Evolutionary conservation across 2,113 vertebrate genomes (phyloP).

Genomic region (Calidris pugnax): DNA sequence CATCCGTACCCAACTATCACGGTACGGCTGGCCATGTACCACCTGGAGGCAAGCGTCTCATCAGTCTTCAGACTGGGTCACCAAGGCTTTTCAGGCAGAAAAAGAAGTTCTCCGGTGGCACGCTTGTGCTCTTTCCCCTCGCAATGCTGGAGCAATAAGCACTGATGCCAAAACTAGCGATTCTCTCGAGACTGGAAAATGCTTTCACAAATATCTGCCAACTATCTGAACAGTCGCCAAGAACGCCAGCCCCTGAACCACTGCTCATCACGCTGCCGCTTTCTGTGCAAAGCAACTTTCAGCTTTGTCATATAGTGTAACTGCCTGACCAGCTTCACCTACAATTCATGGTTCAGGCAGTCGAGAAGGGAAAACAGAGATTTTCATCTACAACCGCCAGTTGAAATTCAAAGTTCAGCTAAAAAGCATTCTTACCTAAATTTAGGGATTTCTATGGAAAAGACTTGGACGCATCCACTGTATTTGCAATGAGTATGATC

Average conservation of each 20-base stretch:
- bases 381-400: not conserved
- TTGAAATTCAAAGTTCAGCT: not conserved
- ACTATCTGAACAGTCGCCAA: not conserved
- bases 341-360: not conserved
- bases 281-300: not conserved
- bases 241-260: not conserved
- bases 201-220: not conserved
- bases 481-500: not conserved
- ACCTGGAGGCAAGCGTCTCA: not conserved
- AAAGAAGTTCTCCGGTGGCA: not conserved
- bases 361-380: not conserved
- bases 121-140: not conserved
- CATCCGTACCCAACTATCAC: not conserved
- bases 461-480: not conserved
- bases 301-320: not conserved
- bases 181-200: not conserved
- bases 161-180: not conserved
- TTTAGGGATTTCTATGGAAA: not conserved
- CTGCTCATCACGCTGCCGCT: not conserved
- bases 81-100: not conserved
- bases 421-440: not conserved
- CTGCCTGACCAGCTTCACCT: not conserved
- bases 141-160: not conserved
- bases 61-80: not conserved
- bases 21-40: not conserved